Base-by-base conservation (phyloP, 2,797 vertebrate genomes). In the Botia almorhae region DNA sequence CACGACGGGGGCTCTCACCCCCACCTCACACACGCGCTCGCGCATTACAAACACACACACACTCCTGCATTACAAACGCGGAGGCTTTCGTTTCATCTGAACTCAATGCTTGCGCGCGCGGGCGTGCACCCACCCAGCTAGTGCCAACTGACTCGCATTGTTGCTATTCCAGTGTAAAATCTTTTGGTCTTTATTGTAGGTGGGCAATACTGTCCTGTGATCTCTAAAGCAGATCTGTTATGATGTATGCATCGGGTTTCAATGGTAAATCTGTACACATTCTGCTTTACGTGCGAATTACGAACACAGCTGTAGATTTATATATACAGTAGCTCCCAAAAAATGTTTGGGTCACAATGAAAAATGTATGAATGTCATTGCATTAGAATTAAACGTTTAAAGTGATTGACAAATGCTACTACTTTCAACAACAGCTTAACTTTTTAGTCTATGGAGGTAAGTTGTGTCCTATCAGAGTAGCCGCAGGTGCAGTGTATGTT, bases 1-100 rank as follows among this genome's bases (percentile, higher is more conserved):
- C 94, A 89, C 93, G 88, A 90, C 92, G 92, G 93, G 93, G 91
- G 93, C 89, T 90, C 91, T 89, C 85, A 79, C 68, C 86, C 85
- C 87, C 86, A 73, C 65, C 78, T 58, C 53, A 61, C 76, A 65
- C 53, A 82, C 51, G 73, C 83, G 43, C 85, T 69, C 55, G 80
- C 69, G 74, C 76, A 76, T 43, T 23, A 39, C 36, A 80, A 69
- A 86, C 79, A 82, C 65, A 81, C 87, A 76, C 69, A 69, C 85
- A 51, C 86, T 73, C 63, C 74, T 73, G 79, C 83, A 88, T 89
- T 83, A 87, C 89, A 92, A 88, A 91, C 89, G 81, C 85, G 81
- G 82, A 90, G 84, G 86, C 82, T 82, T 85, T 85, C 68, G 81
- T 87, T 87, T 85, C 85, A 86, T 86, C 84, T 82, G 71, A 83